Evolutionary conservation across 2,888 invertebrate genomes (phyloP).

Genomic region (Podotricha telesiphe): DNA sequence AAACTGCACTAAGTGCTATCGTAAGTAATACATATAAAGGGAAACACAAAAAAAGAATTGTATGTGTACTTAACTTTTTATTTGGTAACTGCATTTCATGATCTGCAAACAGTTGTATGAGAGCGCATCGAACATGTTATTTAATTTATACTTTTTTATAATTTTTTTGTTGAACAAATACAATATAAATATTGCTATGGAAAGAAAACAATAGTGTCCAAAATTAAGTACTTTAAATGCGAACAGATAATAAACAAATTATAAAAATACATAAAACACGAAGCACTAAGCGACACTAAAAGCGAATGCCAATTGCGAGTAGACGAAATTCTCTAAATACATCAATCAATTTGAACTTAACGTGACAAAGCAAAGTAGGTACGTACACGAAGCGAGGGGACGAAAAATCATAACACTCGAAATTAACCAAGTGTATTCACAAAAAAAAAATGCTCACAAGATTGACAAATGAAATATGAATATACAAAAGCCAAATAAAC

Average conservation of each 20-base stretch:
- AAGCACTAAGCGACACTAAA: slow-evolving; percentile 74
- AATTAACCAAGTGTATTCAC: slow-evolving; percentile 19
- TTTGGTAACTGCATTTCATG: slow-evolving; percentile 75
- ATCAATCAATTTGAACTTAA: slow-evolving; percentile 55
- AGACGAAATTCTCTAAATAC: slow-evolving; percentile 60
- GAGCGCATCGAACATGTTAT: slow-evolving; percentile 20
- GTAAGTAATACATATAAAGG: slow-evolving; percentile 7
- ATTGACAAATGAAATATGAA: slow-evolving; percentile 37
- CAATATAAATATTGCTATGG: slow-evolving; percentile 13
- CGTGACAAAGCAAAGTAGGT: slow-evolving; percentile 59
- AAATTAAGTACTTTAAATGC: slow-evolving; percentile 54
- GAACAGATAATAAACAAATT: slow-evolving; percentile 52
- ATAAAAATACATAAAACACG: slow-evolving; percentile 45
- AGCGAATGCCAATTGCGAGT: slow-evolving; percentile 65
- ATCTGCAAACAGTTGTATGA: slow-evolving; percentile 65
- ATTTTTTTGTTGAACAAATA: background rate
- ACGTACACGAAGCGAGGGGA: slow-evolving; percentile 48
- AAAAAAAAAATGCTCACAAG: slow-evolving; percentile 32
- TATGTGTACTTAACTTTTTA: slow-evolving; percentile 40
- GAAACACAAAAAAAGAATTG: slow-evolving; percentile 32
- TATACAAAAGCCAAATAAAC: slow-evolving; percentile 33
- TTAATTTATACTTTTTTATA: slow-evolving; percentile 45
- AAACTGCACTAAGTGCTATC: slow-evolving; percentile 20
- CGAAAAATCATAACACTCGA: slow-evolving; percentile 27
- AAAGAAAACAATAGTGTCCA: slow-evolving; percentile 13